phyloP scores from a whole-genome alignment of 2,797 vertebrate genomes.

The Lutjanus campechanus region DNA sequence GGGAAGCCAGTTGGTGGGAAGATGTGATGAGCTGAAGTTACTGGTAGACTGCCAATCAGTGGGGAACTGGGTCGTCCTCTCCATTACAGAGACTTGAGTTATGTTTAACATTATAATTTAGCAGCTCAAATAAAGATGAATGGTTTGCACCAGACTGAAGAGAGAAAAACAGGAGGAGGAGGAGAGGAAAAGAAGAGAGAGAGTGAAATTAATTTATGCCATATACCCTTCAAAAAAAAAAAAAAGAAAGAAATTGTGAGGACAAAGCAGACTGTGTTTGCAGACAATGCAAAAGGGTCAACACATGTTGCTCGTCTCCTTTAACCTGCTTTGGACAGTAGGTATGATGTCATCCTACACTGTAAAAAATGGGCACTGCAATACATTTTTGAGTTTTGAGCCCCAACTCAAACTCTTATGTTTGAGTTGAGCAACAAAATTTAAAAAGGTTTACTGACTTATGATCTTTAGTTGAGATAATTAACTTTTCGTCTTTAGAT shows the following conservation, averaged over 20 bases:
- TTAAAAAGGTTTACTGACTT: too few relatives aligned
- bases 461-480: too few relatives aligned
- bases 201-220: neutral
- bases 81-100: slow-evolving; percentile 64
- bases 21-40: slow-evolving; percentile 58
- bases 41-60: slow-evolving; percentile 65
- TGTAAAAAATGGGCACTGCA: too few relatives aligned
- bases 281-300: neutral
- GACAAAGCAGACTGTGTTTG: slow-evolving; percentile 5
- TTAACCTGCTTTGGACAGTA: neutral
- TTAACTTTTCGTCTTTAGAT: too few relatives aligned
- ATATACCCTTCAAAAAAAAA: neutral
- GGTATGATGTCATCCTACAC: neutral
- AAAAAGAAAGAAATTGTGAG: neutral
- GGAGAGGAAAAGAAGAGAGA: neutral
- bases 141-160: slow-evolving; percentile 8
- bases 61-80: slow-evolving; percentile 61
- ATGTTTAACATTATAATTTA: slow-evolving; percentile 71
- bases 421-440: too few relatives aligned
- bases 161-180: neutral
- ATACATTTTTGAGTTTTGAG: too few relatives aligned
- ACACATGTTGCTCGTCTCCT: neutral
- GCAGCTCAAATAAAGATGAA: slow-evolving; percentile 62
- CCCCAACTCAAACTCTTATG: too few relatives aligned
- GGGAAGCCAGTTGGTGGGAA: slow-evolving; percentile 49